Evolutionary conservation across 2,888 invertebrate genomes (phyloP).

Genomic region (Gortyna flavago): DNA sequence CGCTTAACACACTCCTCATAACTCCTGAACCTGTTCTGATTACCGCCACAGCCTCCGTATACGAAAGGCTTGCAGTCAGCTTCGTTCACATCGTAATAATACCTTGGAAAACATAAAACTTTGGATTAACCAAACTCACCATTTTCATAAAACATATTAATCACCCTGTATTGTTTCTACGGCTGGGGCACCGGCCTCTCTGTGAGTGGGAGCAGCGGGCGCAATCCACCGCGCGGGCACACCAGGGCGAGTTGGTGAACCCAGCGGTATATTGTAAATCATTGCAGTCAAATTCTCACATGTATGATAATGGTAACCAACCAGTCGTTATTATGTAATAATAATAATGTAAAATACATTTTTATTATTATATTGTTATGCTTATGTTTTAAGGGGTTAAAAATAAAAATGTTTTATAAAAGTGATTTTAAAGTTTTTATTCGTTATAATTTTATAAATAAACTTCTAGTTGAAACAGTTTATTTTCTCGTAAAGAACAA

Average conservation of each 20-base stretch:
- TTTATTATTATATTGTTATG: no score
- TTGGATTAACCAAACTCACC: neutral
- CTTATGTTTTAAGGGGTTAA: no score
- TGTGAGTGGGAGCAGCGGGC: neutral
- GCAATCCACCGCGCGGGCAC: neutral
- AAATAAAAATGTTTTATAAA: no score
- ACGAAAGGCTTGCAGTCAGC: conserved; percentile 73
- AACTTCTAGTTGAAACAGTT: no score
- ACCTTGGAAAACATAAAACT: conserved; percentile 58
- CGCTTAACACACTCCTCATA: conserved; percentile 56
- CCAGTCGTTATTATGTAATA: no score
- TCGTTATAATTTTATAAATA: no score
- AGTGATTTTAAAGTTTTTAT: no score
- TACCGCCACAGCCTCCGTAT: conserved; percentile 83
- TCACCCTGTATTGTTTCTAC: neutral
- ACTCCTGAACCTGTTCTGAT: conserved; percentile 75
- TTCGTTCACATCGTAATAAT: conserved; percentile 76
- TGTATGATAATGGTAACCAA: no score
- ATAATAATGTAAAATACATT: no score
- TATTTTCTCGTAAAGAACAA: no score
- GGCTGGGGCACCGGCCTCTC: neutral
- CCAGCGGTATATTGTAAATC: no score
- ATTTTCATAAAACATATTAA: neutral
- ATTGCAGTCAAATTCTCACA: no score
- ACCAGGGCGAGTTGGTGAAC: neutral